A percentile compares a stretch with the other conserved stretches of the same genome.
Evolutionary conservation across 2,797 vertebrate species (phyloP).

Genomic region (Rhadinocentrus ornatus): DNA sequence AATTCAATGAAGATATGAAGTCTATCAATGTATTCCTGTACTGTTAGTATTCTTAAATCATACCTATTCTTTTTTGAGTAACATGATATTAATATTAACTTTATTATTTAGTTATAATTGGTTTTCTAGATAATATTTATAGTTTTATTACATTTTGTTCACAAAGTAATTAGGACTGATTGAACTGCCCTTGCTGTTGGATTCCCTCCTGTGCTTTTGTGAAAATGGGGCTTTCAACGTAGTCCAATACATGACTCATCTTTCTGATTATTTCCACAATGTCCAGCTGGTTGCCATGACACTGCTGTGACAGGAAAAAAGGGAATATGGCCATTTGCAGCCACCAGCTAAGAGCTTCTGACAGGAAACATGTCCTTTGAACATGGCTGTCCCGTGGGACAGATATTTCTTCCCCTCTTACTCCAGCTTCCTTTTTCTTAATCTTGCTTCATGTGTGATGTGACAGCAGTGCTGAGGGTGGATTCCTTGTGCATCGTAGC

Average conservation of each 20-base stretch:
- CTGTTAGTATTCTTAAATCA: neutral
- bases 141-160: neutral
- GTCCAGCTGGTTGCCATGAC: constrained; percentile 74
- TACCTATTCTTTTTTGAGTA: neutral
- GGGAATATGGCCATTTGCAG: constrained; percentile 58
- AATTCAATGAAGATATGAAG: neutral
- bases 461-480: constrained; percentile 5
- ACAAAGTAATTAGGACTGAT: neutral
- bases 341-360: constrained; percentile 39
- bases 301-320: constrained; percentile 42
- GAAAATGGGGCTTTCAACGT: constrained; percentile 45
- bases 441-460: constrained; percentile 28
- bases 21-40: neutral
- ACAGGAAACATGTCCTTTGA: constrained; percentile 38
- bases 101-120: neutral
- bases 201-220: constrained; percentile 22
- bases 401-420: neutral
- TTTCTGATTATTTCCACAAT: constrained; percentile 35
- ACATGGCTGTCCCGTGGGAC: constrained; percentile 2
- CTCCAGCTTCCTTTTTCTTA: neutral
- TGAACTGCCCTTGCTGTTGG: neutral
- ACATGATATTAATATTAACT: neutral
- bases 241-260: constrained; percentile 62
- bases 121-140: neutral
- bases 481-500: constrained; percentile 22